Conservation (phyloP, 2,797 vertebrate genomes). For the Pristis pectinata region DNA sequence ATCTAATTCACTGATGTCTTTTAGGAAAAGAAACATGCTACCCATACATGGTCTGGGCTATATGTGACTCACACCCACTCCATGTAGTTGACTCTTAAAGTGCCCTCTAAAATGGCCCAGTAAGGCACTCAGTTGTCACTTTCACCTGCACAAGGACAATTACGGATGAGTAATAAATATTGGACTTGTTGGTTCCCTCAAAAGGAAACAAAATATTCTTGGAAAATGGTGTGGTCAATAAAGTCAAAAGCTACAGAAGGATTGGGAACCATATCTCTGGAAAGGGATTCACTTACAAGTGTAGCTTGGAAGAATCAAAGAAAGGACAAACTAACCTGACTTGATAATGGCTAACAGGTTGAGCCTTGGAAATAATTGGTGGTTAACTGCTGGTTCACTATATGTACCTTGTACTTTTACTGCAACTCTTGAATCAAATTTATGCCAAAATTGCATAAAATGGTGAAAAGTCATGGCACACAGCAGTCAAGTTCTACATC, state of each 20-base stretch:
- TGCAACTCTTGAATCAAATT: background rate
- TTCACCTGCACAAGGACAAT: too few species aligned
- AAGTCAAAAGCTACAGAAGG: background rate
- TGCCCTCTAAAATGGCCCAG: too few species aligned
- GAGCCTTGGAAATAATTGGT: background rate
- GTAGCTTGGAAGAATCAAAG: background rate
- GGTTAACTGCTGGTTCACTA: background rate
- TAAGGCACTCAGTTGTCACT: too few species aligned
- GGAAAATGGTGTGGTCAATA: background rate
- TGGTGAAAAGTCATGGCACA: background rate
- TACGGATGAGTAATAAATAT: too few species aligned
- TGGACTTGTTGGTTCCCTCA: too few species aligned
- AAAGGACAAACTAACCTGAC: conserved; percentile 45
- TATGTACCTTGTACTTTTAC: background rate
- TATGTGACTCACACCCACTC: too few species aligned
- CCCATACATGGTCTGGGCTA: too few species aligned
- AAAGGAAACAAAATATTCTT: background rate
- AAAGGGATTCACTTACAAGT: background rate
- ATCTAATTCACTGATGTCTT: too few species aligned
- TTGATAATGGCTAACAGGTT: conserved; percentile 44
- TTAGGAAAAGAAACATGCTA: too few species aligned
- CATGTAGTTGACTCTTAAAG: too few species aligned
- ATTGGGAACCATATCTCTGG: background rate
- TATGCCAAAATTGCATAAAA: background rate
- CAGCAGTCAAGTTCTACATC: background rate